Conservation (phyloP, 1,140 invertebrate species). For the Armadillidium nasatum region DNA sequence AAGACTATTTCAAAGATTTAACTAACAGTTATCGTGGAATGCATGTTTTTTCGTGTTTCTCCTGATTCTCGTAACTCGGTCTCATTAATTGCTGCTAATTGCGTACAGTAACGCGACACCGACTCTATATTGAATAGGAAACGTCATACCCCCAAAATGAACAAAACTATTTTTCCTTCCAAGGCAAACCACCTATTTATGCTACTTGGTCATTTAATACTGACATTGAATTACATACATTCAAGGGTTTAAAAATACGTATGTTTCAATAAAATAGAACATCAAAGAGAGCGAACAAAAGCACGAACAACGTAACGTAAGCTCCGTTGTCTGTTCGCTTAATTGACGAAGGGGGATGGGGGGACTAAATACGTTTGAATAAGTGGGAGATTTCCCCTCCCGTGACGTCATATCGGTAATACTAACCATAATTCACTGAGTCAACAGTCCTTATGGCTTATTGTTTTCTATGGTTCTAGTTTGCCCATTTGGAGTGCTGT, state of each 20-base stretch:
- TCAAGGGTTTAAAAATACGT: neutral
- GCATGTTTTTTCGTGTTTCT: too few species aligned
- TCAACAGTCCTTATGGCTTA: conserved; percentile 5
- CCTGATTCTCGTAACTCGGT: too few species aligned
- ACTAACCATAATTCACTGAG: neutral
- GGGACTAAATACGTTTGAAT: too few species aligned
- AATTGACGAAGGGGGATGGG: too few species aligned
- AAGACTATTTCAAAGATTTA: too few species aligned
- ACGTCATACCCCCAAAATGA: neutral
- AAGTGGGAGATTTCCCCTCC: too few species aligned
- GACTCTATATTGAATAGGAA: neutral
- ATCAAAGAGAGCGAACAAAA: neutral
- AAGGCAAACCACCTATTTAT: neutral
- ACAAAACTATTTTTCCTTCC: neutral
- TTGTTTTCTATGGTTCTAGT: conserved; percentile 7
- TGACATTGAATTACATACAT: neutral
- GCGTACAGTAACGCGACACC: neutral
- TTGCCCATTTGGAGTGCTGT: neutral
- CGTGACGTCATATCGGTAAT: neutral
- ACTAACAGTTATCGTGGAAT: too few species aligned
- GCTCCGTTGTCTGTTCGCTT: neutral
- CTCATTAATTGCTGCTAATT: neutral
- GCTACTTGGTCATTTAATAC: neutral
- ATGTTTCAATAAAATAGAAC: neutral
- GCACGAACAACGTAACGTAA: neutral